Conservation (phyloP, 2,888 invertebrate genomes). For the Synanthedon vespiformis region DNA sequence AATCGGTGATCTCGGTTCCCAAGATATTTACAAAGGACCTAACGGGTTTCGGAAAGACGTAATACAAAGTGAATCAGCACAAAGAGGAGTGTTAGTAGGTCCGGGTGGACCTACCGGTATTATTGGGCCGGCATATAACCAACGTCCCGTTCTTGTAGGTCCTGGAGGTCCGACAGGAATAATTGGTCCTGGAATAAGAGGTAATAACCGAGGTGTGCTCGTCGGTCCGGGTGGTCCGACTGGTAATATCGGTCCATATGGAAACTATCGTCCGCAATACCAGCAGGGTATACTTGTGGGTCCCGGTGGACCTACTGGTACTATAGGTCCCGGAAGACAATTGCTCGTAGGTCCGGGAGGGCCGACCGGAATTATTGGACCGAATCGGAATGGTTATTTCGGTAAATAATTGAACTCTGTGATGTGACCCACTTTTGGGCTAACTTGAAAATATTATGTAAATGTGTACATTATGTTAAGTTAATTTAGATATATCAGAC, state of each 20-base stretch:
- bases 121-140: constrained; percentile 24
- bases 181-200: constrained; percentile 28
- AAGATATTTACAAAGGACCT: constrained; percentile 16
- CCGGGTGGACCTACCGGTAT: constrained; percentile 64
- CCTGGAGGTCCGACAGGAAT: constrained; percentile 60
- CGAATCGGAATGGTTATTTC: constrained; percentile 33
- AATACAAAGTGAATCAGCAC: constrained; percentile 11
- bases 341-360: constrained; percentile 66
- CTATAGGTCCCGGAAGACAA: constrained; percentile 22
- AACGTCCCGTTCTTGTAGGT: constrained; percentile 26
- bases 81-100: constrained; percentile 38
- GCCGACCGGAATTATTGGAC: constrained; percentile 44
- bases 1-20: constrained; percentile 39
- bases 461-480: too few species aligned
- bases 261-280: constrained; percentile 1
- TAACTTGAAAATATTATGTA: too few species aligned
- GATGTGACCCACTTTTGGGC: background rate
- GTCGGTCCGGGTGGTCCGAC: constrained; percentile 49
- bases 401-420: constrained; percentile 36
- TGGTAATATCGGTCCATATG: constrained; percentile 8
- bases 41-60: constrained; percentile 5
- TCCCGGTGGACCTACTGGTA: constrained; percentile 47
- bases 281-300: constrained; percentile 27
- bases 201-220: constrained; percentile 22
- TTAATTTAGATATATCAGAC: too few species aligned